Base-by-base conservation (phyloP, 2,888 invertebrate genomes). In the Drosophila pseudotalamancana region DNA sequence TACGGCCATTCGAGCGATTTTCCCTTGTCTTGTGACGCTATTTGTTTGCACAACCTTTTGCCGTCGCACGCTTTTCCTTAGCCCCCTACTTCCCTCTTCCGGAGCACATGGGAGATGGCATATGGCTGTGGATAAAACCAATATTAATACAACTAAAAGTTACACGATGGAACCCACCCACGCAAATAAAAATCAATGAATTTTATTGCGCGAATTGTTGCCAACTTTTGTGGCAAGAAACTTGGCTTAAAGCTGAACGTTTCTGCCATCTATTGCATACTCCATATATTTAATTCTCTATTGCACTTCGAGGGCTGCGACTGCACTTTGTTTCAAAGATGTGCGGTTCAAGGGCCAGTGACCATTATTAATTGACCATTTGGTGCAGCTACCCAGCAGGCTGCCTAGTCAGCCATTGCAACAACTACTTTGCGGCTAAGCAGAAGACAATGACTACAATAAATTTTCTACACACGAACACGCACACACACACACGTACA, bases 301-400 rank as follows among this genome's bases (percentile, higher is more conserved):
- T n/a, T n/a, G 32, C 62, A 62, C 35, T 54, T 42, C 8, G 27
- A 45, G 16, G 34, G 39, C 53, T 40, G 8, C 46, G 14, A 34
- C 29, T 72, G 74, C 74, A 72, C 49, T 68, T 50, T 39, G 40
- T 18, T 34, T 40, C 29, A 18, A 42, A 48, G 34, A 25, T 21
- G 34, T 49, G 11, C 21, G 34, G 67, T 51, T 61, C 57, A 75
- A 59, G 67, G 87, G 62, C 64, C 84, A 76, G 21, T 67, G 80
- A 82, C 80, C 86, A 86, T 76, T 79, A 82, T 71, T 85, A 82
- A 85, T 87, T 68, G 82, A 32, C 71, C 83, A 71, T 86, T 83
- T 59, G 63, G 19, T 82, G 88, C 88, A 82, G 75, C 74, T 21
- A 16, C 11, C 29, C 42, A 16, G 42, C 43, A 50, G 50, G 21